These are phyloP conservation scores for Conus canariensis DNA, from an alignment of 2,888 invertebrate genomes.

Conservation along the genomic window DNA sequence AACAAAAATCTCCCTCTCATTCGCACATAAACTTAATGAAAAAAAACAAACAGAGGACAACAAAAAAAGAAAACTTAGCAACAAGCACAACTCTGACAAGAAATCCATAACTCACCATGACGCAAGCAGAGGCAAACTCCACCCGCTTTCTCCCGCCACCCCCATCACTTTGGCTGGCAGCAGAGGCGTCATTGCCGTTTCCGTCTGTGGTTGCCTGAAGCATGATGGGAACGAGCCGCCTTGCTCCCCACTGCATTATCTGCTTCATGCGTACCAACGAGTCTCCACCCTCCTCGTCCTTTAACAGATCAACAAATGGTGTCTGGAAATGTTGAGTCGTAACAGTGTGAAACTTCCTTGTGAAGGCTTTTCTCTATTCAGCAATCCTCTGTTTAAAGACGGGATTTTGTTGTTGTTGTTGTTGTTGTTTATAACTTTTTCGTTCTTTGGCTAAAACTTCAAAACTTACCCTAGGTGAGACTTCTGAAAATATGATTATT, in stretches of 20 bases:
- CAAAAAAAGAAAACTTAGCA: background rate
- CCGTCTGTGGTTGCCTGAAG: background rate
- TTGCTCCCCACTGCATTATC: conserved; percentile 7
- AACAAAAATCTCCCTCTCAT: no score
- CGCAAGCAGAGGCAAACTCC: background rate
- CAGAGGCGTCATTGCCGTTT: background rate
- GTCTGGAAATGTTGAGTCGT: no score
- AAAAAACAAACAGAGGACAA: no score
- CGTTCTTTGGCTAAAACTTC: no score
- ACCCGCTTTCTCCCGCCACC: background rate
- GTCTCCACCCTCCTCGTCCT: conserved; percentile 10
- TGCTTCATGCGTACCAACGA: background rate
- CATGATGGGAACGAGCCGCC: conserved; percentile 11
- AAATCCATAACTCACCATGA: background rate
- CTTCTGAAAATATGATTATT: no score
- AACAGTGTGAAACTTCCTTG: no score
- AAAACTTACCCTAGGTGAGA: no score
- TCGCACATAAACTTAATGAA: no score
- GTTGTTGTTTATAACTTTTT: no score
- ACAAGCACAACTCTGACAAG: background rate
- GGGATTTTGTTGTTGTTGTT: no score
- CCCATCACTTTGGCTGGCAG: background rate
- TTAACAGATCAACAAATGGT: background rate
- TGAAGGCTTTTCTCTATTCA: no score
- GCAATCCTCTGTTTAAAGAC: no score